Percentiles rank a stretch among this genome's conserved stretches.
Conservation (phyloP, 2,113 vertebrate genomes). For the Lonchura striata region DNA sequence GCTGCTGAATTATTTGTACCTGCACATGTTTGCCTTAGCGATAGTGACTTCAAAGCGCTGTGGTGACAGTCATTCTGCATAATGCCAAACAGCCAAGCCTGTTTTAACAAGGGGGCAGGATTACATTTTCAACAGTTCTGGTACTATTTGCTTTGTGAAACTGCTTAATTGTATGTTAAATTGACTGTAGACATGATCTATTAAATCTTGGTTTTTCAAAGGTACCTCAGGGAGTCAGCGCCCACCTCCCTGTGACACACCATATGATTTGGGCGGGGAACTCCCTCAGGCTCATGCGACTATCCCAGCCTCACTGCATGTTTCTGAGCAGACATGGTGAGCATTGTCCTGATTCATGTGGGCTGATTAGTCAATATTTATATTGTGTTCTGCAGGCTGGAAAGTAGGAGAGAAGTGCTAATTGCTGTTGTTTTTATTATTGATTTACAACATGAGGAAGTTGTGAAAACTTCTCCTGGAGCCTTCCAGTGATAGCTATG, state of each 20-base stretch:
- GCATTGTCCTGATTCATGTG: neutral
- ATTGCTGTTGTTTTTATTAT: neutral
- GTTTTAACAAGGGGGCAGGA: conserved; percentile 53
- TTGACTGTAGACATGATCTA: conserved; percentile 42
- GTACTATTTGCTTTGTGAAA: conserved; percentile 49
- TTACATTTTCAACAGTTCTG: conserved; percentile 26
- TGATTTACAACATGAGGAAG: neutral
- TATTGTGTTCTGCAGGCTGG: neutral
- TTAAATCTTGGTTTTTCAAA: conserved; percentile 16
- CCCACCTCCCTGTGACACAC: neutral
- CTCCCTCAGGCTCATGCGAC: neutral
- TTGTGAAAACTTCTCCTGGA: neutral
- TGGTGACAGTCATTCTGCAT: conserved; percentile 40
- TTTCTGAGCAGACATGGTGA: neutral
- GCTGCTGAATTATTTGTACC: conserved; percentile 58
- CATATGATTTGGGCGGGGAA: neutral
- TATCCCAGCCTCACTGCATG: neutral
- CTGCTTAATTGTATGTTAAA: conserved; percentile 60
- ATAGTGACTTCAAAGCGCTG: conserved; percentile 41
- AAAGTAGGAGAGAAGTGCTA: neutral
- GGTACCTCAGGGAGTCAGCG: neutral
- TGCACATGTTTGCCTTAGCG: conserved; percentile 24
- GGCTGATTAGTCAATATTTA: conserved; percentile 27
- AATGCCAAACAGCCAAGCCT: conserved; percentile 15
- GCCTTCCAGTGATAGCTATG: neutral